phyloP scores from a whole-genome alignment of 2,888 invertebrate species.

The Agriopis aurantiaria region DNA sequence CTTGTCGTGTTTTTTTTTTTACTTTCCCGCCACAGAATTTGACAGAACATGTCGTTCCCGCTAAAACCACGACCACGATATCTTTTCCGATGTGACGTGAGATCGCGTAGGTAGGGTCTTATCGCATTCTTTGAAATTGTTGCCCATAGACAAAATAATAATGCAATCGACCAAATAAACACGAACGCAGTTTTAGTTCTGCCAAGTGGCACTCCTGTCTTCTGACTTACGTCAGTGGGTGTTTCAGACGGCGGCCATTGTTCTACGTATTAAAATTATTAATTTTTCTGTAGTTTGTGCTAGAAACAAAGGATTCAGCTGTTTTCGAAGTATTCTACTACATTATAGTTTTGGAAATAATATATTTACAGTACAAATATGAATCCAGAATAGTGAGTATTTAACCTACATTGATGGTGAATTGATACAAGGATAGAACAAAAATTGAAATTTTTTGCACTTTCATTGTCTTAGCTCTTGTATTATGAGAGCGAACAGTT shows the following conservation, averaged over 20 bases:
- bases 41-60: too few relatives aligned
- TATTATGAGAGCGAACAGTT: slow-evolving; percentile 40
- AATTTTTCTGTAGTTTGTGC: slow-evolving; percentile 79
- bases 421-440: slow-evolving; percentile 74
- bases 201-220: slow-evolving; percentile 85
- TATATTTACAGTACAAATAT: slow-evolving; percentile 85
- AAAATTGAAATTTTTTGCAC: slow-evolving; percentile 72
- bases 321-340: slow-evolving; percentile 66
- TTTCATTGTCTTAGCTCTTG: slow-evolving; percentile 68
- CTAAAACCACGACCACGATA: too few relatives aligned
- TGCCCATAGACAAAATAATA: slow-evolving; percentile 2
- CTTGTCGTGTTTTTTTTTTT: too few relatives aligned
- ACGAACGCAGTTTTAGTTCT: slow-evolving; percentile 76
- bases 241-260: slow-evolving; percentile 85
- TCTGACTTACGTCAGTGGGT: slow-evolving; percentile 85
- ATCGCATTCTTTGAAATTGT: background rate
- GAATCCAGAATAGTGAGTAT: slow-evolving; percentile 95
- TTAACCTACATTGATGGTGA: slow-evolving; percentile 63
- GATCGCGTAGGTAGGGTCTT: background rate
- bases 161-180: slow-evolving; percentile 33
- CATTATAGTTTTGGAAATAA: slow-evolving; percentile 69
- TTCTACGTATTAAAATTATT: slow-evolving; percentile 78
- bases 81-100: background rate
- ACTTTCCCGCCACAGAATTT: too few relatives aligned
- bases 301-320: slow-evolving; percentile 77